Conservation (phyloP, 1,140 invertebrate genomes). For the Tetragonula clypearis region DNA sequence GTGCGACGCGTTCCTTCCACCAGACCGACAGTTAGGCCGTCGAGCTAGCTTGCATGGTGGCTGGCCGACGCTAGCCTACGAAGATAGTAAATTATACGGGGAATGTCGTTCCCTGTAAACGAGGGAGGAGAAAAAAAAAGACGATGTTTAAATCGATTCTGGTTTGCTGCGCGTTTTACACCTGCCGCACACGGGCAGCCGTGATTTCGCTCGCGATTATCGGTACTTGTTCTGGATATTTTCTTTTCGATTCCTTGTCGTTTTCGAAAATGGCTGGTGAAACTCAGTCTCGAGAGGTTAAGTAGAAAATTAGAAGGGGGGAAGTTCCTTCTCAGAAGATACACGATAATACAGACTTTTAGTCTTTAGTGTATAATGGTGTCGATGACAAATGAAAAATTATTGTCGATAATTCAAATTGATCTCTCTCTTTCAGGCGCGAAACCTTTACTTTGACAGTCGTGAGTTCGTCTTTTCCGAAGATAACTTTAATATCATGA, state of each 20-base stretch:
- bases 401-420: too few species aligned
- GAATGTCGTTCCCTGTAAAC: not conserved
- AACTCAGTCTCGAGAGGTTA: too few species aligned
- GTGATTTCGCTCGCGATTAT: conserved; percentile 52
- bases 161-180: conserved; percentile 8
- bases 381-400: too few species aligned
- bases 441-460: too few species aligned
- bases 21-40: conserved; percentile 1
- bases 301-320: too few species aligned
- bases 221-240: conserved; percentile 31
- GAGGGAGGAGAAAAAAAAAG: conserved; percentile 2
- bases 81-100: conserved; percentile 14
- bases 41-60: conserved; percentile 6
- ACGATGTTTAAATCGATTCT: not conserved
- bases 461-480: too few species aligned
- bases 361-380: too few species aligned
- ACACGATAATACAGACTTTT: too few species aligned
- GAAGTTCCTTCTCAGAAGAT: too few species aligned
- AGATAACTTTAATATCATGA: too few species aligned
- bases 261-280: too few species aligned
- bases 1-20: not conserved
- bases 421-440: too few species aligned
- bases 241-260: not conserved
- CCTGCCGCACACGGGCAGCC: not conserved
- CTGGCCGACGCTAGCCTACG: not conserved